Base-by-base conservation (phyloP, 2,888 invertebrate species). In the Doris montereyensis region DNA sequence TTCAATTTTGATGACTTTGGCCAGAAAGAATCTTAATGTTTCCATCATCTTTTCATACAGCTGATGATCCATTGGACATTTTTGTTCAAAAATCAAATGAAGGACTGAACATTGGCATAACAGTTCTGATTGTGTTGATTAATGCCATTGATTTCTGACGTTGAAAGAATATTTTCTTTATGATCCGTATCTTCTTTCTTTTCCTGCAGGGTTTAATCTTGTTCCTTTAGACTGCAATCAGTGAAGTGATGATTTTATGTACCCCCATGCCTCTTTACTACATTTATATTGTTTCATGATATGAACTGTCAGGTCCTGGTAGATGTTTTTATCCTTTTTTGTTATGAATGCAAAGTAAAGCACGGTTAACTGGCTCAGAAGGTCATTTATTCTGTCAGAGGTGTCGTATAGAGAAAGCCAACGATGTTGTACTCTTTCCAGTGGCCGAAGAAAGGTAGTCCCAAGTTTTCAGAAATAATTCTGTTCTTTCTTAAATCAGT, bases 331-430 rank as follows among this genome's bases (percentile, higher is more conserved):
- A 21, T 70, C 70, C 1, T 70, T 35, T 30, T 28, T 28, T 10
- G 70, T 10, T 17, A 70, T 2, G 4, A 28, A 70, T 1, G 32
- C 70, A 28, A 30, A 32, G n/a, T 70, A 70, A 32, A 70, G 34
- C 30, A 70, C 1, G n/a, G 70, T 30, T 4, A 70, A 24, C 17
- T 32, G 32, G 4, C n/a, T 32, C 2, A 70, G 17, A 5, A 70
- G 28, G 2, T 28, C 70, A 28, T 8, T 3, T 24, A 70, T 1
- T 17, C 70, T 70, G n/a, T 32, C 32, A 4, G 70, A 34, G 3
- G 70, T 70, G 70, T 70, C 70, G 4, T 70, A 70, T 10, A 70
- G 30, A 2, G 70, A 70, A 13, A 70, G 70, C 70, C 70, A 70
- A 34, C 70, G 30, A 24, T 70, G 70, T 2, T 35, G 17, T 2